Evolutionary conservation across 1,140 invertebrate species (phyloP), one percentile per base, ranked within the genome.

Genomic region (Trypoxylus dichotomus): DNA sequence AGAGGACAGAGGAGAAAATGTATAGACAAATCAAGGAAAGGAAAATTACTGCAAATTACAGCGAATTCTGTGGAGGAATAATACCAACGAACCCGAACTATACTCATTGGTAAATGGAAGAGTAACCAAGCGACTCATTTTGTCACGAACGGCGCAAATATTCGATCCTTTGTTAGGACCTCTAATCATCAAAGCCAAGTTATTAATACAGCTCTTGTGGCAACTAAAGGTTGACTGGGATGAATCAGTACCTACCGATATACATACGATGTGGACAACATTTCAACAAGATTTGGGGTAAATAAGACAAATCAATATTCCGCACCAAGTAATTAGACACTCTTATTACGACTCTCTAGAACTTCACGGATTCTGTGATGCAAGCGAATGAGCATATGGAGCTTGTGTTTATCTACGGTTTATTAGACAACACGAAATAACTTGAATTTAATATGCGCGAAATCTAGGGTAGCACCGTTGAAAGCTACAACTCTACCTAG

Each of bases 391-490:
- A 42, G 41, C 41, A 11, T 42, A 42, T 42, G 41, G 41, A 11
- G 41, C 41, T 6, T 42, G 41, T 11, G 11, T 42, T 6, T 42
- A 42, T 42, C 41, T 42, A n/a, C n/a, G n/a, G n/a, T n/a, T n/a
- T n/a, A n/a, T n/a, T n/a, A n/a, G n/a, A n/a, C n/a, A n/a, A n/a
- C n/a, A n/a, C n/a, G n/a, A n/a, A n/a, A n/a, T n/a, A n/a, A n/a
- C n/a, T n/a, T n/a, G n/a, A n/a, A n/a, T n/a, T n/a, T n/a, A n/a
- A n/a, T n/a, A n/a, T n/a, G n/a, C n/a, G n/a, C n/a, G n/a, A n/a
- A n/a, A n/a, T n/a, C n/a, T n/a, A 80, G 85, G 76, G 87, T 89
- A 6, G 84, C 87, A 54, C 88, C 88, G 37, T 72, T 88, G 1
- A 88, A 88, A 82, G 77, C 74, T 13, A 71, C 80, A 1, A 85